Percentiles rank a stretch among this genome's conserved stretches.
Evolutionary conservation across 2,888 invertebrate species (phyloP).

Genomic region (Tipula helvola): DNA sequence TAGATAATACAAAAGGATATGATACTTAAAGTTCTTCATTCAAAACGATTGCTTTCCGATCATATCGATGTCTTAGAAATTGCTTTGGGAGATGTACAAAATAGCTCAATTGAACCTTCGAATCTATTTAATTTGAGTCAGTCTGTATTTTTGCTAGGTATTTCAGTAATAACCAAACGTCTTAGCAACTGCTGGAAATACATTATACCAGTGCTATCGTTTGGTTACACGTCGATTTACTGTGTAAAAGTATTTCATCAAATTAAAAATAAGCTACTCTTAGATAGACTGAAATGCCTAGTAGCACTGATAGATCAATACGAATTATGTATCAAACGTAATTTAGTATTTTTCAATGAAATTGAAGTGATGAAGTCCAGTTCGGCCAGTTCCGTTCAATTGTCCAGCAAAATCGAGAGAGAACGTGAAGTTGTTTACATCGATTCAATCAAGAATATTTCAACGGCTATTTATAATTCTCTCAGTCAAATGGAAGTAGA

Average conservation of each 20-base stretch:
- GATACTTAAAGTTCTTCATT: slow-evolving; percentile 25
- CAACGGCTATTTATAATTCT: not conserved
- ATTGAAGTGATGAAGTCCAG: not conserved
- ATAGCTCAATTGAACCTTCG: not conserved
- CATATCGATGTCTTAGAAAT: slow-evolving; percentile 25
- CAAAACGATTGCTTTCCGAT: slow-evolving; percentile 31
- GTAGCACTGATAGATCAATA: not conserved
- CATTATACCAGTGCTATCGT: not conserved
- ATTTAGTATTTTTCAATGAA: not conserved
- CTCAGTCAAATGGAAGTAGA: not conserved
- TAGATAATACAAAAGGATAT: not conserved
- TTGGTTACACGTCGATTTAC: not conserved
- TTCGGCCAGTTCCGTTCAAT: not conserved
- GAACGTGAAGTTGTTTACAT: not conserved
- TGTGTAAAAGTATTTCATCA: not conserved
- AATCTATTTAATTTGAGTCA: not conserved
- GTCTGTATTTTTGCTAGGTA: not conserved
- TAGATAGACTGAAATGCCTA: not conserved
- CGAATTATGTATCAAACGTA: not conserved
- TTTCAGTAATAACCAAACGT: not conserved
- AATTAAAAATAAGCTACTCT: not conserved
- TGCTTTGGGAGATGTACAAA: slow-evolving; percentile 10
- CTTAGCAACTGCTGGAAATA: not conserved
- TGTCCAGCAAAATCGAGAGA: not conserved
- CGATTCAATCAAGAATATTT: not conserved